phyloP scores from a whole-genome alignment of 2,797 vertebrate species.

The Hydrocynus forskahlii region DNA sequence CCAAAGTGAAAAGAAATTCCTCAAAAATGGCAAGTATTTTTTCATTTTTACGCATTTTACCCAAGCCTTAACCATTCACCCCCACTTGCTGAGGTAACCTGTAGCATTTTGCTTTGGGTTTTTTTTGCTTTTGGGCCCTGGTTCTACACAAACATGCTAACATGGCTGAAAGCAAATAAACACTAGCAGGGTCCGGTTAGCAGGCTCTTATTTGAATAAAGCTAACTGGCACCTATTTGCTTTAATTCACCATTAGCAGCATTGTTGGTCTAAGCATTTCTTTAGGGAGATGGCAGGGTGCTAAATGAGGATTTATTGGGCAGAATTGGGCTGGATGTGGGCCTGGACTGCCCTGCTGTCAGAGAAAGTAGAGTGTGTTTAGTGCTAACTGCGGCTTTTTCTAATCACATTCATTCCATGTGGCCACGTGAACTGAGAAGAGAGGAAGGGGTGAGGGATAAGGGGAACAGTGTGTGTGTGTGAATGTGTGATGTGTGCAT shows the following conservation, averaged over 20 bases:
- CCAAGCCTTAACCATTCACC: too few species aligned
- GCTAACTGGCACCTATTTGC: conserved; percentile 37
- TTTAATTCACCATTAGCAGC: conserved; percentile 8
- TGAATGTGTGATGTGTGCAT: background rate
- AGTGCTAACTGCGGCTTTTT: conserved; percentile 19
- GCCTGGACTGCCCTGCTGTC: background rate
- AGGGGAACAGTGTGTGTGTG: conserved; percentile 2
- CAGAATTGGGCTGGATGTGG: background rate
- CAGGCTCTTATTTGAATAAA: conserved; percentile 19
- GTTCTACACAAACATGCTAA: background rate
- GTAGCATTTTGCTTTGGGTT: too few species aligned
- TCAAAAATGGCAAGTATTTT: too few species aligned
- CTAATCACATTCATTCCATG: conserved; percentile 20
- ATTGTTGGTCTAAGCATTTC: background rate
- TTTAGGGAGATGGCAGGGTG: conserved; percentile 19
- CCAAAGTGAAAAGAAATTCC: too few species aligned
- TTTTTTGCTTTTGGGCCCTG: too few species aligned
- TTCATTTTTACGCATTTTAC: too few species aligned
- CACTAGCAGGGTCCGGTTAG: background rate
- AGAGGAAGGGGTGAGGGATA: conserved; percentile 4
- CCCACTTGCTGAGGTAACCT: too few species aligned
- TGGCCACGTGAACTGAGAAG: conserved; percentile 12
- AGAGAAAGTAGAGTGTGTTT: conserved; percentile 16
- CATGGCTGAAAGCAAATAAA: background rate
- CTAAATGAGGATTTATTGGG: conserved; percentile 19